phyloP scores from a whole-genome alignment of 2,888 invertebrate species.

The Parasteatoda lunata region DNA sequence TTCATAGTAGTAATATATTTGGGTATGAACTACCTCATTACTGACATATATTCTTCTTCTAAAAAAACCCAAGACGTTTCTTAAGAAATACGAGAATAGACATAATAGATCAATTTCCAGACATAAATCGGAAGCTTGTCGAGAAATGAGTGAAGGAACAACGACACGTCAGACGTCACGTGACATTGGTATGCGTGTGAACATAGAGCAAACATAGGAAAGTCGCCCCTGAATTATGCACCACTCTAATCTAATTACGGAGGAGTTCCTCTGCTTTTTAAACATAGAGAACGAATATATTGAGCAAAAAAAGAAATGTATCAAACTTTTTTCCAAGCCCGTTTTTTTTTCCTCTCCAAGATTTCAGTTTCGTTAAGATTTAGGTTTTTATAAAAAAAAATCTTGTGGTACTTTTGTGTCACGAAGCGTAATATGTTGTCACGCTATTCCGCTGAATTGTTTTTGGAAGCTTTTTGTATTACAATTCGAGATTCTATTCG shows the following conservation, averaged over 20 bases:
- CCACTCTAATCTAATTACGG: constrained; percentile 14
- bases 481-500: neutral
- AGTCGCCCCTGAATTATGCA: constrained; percentile 32
- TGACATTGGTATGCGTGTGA: constrained; percentile 12
- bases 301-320: neutral
- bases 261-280: neutral
- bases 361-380: neutral
- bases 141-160: neutral
- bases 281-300: neutral
- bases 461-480: neutral
- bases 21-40: no score
- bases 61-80: no score
- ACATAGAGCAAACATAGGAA: constrained; percentile 29
- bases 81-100: no score
- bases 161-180: constrained; percentile 19
- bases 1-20: no score
- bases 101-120: neutral
- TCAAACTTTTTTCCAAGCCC: neutral
- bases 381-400: neutral
- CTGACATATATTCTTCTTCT: no score
- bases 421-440: neutral
- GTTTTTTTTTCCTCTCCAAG: neutral
- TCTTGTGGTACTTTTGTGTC: neutral
- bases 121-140: constrained; percentile 1
- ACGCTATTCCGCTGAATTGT: neutral